Evolutionary conservation across 2,113 vertebrate genomes (phyloP).

Genomic region (Sander lucioperca): DNA sequence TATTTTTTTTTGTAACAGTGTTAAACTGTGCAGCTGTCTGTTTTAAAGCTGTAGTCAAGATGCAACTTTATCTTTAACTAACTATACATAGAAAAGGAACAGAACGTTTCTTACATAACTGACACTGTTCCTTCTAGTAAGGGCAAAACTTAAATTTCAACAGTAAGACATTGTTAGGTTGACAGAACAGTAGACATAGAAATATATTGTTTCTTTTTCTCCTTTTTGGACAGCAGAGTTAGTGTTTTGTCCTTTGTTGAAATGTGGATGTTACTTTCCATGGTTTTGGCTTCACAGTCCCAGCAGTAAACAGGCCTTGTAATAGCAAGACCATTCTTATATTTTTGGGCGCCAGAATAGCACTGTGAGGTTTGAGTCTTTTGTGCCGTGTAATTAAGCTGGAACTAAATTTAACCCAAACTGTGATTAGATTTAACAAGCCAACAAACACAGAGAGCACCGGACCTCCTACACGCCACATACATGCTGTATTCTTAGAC

Average conservation of each 20-base stretch:
- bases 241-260: neutral
- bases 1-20: neutral
- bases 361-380: constrained; percentile 53
- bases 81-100: neutral
- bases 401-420: constrained; percentile 66
- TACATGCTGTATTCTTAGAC: neutral
- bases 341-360: constrained; percentile 57
- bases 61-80: neutral
- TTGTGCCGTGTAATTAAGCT: constrained; percentile 71
- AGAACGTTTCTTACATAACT: neutral
- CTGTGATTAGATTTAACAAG: constrained; percentile 70
- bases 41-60: neutral
- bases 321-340: constrained; percentile 46
- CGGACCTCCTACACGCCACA: constrained; percentile 12
- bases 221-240: neutral
- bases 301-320: constrained; percentile 44
- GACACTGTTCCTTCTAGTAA: neutral
- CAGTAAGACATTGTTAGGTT: neutral
- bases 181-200: too few relatives aligned
- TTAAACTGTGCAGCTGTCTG: neutral
- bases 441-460: constrained; percentile 37
- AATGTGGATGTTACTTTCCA: constrained; percentile 17
- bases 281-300: constrained; percentile 27
- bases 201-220: neutral
- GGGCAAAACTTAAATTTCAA: neutral